phyloP scores from a whole-genome alignment of 2,113 vertebrate species.

The Pseudois nayaur region DNA sequence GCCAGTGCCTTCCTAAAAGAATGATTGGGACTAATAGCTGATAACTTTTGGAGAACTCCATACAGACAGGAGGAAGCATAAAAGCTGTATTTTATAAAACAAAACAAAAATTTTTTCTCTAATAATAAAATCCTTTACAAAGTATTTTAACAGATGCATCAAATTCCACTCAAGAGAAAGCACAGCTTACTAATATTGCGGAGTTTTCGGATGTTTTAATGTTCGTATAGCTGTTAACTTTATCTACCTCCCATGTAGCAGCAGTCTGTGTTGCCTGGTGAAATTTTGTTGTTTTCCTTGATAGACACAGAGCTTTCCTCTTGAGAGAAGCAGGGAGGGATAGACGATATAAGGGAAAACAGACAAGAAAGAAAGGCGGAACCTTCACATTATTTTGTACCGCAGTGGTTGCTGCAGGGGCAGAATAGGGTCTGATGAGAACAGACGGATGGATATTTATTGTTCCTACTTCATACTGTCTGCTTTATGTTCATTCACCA shows the following conservation, averaged over 20 bases:
- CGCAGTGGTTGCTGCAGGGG: background rate
- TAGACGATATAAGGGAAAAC: background rate
- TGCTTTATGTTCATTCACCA: no score
- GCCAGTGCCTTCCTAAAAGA: background rate
- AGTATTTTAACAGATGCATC: background rate
- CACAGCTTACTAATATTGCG: background rate
- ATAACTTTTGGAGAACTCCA: background rate
- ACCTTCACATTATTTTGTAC: no score
- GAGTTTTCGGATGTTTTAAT: background rate
- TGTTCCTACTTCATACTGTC: background rate
- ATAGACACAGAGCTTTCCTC: background rate
- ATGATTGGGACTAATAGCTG: background rate
- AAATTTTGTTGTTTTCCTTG: background rate
- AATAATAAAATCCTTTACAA: background rate
- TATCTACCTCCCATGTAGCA: background rate
- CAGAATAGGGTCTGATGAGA: background rate
- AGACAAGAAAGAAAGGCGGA: background rate
- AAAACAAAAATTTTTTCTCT: background rate
- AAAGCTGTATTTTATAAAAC: background rate
- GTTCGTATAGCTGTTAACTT: background rate
- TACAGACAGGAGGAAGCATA: background rate
- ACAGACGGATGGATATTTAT: background rate
- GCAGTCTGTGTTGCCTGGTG: background rate
- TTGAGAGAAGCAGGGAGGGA: background rate
- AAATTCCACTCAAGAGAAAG: background rate